Evolutionary conservation across 2,888 invertebrate species (phyloP), one percentile per base, ranked within the genome.

Genomic region (Caenorhabditis imperialis): DNA sequence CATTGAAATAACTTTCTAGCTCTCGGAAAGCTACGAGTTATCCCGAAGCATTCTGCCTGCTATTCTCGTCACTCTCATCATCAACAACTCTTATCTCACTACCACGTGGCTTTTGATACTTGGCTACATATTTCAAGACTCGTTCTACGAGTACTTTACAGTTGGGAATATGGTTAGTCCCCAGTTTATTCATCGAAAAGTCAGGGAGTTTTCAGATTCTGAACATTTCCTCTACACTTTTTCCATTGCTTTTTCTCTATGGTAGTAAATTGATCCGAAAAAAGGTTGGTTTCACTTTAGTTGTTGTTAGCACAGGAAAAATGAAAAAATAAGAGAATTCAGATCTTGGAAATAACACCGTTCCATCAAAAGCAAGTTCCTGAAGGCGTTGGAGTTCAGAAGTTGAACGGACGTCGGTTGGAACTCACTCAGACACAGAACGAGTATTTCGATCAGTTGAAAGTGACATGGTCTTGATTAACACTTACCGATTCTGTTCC

Each of bases 371-470:
- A 44, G 14, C 23, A 35, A 35, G 47, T 23, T 10, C 37, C 38
- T 0, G 16, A 16, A 1, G n/a, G 25, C 4, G 10, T 35, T 35
- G 48, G 27, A 38, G 35, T 58, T 16, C n/a, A 40, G 2, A 25
- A 55, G 22, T 18, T 65, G 3, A 10, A 65, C 20, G 65, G 65
- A 16, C 25, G 48, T 50, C 40, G 47, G 5, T 48, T 65, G 5
- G 53, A n/a, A 12, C 7, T 55, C 12, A 25, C 40, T 18, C 65
- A 65, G 20, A 38, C 65, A 1, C 65, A 65, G 22, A 65, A 65
- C 18, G 65, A 65, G 22, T 65, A 57, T 23, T 65, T 65, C 23
- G 50, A 57, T 8, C 38, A 55, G 35, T 40, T 57, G 35, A 30
- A 48, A 6, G n/a, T n/a, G n/a, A n/a, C n/a, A n/a, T n/a, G n/a